Evolutionary conservation across 2,888 invertebrate species (phyloP).

Genomic region (Callyntrura sp.): DNA sequence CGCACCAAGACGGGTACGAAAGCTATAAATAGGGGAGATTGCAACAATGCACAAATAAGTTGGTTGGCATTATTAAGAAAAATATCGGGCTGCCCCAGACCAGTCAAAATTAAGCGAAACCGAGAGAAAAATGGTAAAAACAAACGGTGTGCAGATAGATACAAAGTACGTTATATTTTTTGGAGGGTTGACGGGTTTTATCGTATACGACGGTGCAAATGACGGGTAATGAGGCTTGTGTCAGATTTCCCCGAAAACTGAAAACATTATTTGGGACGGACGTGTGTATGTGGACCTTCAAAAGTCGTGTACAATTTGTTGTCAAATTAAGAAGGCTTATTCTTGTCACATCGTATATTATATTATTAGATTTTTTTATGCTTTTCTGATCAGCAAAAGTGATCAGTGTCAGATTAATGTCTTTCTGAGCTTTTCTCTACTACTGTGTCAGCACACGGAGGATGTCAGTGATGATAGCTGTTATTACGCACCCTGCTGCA

Average conservation of each 20-base stretch:
- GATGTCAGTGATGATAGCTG: background rate
- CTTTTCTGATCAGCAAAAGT: conserved; percentile 10
- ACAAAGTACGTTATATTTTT: too few species aligned
- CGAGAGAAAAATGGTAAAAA: background rate
- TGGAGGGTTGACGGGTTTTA: background rate
- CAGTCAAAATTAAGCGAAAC: background rate
- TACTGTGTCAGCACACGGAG: background rate
- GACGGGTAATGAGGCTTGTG: background rate
- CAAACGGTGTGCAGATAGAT: background rate
- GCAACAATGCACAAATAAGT: too few species aligned
- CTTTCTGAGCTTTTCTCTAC: background rate
- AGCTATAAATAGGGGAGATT: too few species aligned
- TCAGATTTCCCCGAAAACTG: conserved; percentile 28
- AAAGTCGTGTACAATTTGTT: conserved; percentile 36
- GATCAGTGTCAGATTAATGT: conserved; percentile 57
- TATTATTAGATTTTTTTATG: background rate
- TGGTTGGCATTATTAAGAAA: too few species aligned
- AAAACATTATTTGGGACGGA: conserved; percentile 7
- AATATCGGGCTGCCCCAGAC: conserved; percentile 18
- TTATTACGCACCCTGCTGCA: background rate
- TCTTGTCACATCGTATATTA: conserved; percentile 21
- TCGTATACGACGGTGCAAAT: conserved; percentile 3
- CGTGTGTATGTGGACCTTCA: background rate
- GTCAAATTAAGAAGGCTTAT: conserved; percentile 13
- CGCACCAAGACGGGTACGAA: too few species aligned